These are phyloP conservation scores for Notodonta ziczac DNA, from an alignment of 2,888 invertebrate genomes.

Conservation along the genomic window DNA sequence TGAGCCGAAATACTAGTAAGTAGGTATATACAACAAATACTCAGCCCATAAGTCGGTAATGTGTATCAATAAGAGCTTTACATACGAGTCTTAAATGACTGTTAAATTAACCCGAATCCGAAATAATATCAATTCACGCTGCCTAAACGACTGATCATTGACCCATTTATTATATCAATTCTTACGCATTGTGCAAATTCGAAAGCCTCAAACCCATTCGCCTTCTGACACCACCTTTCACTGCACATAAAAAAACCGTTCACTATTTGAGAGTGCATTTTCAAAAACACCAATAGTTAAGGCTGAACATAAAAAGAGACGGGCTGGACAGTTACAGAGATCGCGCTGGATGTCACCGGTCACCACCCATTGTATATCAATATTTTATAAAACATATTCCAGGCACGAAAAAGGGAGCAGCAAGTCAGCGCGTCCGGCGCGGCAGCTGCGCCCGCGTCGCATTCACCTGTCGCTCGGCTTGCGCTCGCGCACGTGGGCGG, in stretches of 20 bases:
- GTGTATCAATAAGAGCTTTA: background rate
- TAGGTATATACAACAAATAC: background rate
- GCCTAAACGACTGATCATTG: constrained; percentile 13
- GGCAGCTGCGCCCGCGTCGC: constrained; percentile 69
- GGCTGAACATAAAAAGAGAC: constrained; percentile 38
- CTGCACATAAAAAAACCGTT: constrained; percentile 27
- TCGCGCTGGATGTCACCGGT: constrained; percentile 52
- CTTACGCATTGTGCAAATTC: constrained; percentile 22
- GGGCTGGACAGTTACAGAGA: constrained; percentile 49
- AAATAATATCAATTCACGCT: background rate
- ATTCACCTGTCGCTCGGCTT: constrained; percentile 75
- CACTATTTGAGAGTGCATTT: constrained; percentile 28
- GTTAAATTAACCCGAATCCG: background rate
- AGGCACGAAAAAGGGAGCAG: constrained; percentile 66
- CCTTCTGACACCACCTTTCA: constrained; percentile 25
- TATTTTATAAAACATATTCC: constrained; percentile 73
- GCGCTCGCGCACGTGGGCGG: constrained; percentile 76
- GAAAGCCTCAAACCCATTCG: constrained; percentile 20
- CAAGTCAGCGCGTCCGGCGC: constrained; percentile 65
- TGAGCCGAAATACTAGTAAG: too few relatives aligned
- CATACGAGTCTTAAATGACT: background rate
- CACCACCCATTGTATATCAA: constrained; percentile 76
- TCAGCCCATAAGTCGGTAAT: background rate
- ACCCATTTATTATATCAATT: constrained; percentile 15
- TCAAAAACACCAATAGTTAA: constrained; percentile 26